Evolutionary conservation across 2,113 vertebrate species (phyloP).

Genomic region (Microtus pennsylvanicus): DNA sequence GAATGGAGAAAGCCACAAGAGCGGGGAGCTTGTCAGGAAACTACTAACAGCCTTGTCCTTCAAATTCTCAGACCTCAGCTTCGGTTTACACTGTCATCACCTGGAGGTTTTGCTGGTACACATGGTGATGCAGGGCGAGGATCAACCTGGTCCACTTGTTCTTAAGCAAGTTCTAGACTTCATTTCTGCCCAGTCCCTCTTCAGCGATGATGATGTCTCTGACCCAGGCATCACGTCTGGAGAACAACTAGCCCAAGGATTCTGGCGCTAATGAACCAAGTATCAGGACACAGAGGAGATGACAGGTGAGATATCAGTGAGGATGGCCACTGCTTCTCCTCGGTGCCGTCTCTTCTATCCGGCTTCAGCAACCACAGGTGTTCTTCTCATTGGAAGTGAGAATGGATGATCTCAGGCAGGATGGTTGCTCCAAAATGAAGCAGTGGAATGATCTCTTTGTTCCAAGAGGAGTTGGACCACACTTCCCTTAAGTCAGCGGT

Average conservation of each 20-base stretch:
- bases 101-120: not conserved
- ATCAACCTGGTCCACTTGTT: not conserved
- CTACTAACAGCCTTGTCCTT: no score
- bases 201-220: not conserved
- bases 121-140: no score
- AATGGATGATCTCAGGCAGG: not conserved
- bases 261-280: not conserved
- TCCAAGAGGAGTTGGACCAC: not conserved
- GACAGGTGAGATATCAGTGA: accelerated
- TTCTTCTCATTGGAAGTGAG: not conserved
- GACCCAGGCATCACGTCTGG: accelerated
- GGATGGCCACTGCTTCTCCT: not conserved
- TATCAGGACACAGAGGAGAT: not conserved
- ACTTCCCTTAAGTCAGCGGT: not conserved
- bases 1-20: accelerated
- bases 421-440: not conserved
- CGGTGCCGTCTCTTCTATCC: not conserved
- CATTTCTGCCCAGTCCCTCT: not conserved
- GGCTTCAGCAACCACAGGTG: not conserved
- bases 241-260: not conserved
- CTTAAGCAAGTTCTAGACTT: not conserved
- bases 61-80: not conserved
- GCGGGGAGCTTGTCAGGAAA: accelerated
- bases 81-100: not conserved
- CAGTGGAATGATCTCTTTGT: not conserved